These are phyloP conservation scores for Chrysotoxum bicinctum DNA, from an alignment of 2,888 invertebrate genomes.

Conservation along the genomic window DNA sequence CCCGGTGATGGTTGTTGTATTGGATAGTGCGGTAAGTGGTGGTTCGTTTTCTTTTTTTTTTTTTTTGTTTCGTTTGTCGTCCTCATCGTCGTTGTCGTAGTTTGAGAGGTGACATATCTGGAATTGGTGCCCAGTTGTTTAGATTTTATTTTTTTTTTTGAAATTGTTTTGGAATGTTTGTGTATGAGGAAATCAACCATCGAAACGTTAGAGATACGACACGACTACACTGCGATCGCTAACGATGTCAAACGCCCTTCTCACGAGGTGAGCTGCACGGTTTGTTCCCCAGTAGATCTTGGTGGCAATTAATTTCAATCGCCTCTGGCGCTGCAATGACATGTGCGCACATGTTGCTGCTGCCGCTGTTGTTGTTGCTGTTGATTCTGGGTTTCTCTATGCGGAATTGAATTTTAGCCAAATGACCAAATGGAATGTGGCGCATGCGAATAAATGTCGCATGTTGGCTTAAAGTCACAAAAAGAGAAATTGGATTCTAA, in stretches of 20 bases:
- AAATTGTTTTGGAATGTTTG: constrained; percentile 54
- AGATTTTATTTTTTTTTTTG: neutral
- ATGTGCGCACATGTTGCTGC: constrained; percentile 66
- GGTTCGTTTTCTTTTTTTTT: constrained; percentile 11
- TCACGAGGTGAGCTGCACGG: constrained; percentile 55
- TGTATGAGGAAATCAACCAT: constrained; percentile 69
- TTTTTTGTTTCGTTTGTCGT: constrained; percentile 39
- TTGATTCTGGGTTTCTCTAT: constrained; percentile 10
- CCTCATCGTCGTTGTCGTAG: constrained; percentile 41
- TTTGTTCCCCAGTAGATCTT: constrained; percentile 42
- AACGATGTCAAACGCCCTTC: constrained; percentile 73
- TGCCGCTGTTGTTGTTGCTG: neutral
- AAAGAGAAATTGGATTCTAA: constrained; percentile 31
- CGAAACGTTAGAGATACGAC: constrained; percentile 52
- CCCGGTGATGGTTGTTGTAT: constrained; percentile 32
- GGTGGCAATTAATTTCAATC: constrained; percentile 72
- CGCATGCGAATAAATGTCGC: constrained; percentile 54
- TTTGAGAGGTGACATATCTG: constrained; percentile 70
- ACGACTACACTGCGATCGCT: constrained; percentile 57
- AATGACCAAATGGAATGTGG: constrained; percentile 69
- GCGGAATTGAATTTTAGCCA: constrained; percentile 69
- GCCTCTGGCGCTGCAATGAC: constrained; percentile 64
- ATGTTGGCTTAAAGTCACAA: constrained; percentile 17
- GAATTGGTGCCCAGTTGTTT: constrained; percentile 58
- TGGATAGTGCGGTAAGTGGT: constrained; percentile 58